Evolutionary conservation across 37 sponge, comb jelly and placozoan genomes (phyloP).

Genomic region (Haliclona indistincta): DNA sequence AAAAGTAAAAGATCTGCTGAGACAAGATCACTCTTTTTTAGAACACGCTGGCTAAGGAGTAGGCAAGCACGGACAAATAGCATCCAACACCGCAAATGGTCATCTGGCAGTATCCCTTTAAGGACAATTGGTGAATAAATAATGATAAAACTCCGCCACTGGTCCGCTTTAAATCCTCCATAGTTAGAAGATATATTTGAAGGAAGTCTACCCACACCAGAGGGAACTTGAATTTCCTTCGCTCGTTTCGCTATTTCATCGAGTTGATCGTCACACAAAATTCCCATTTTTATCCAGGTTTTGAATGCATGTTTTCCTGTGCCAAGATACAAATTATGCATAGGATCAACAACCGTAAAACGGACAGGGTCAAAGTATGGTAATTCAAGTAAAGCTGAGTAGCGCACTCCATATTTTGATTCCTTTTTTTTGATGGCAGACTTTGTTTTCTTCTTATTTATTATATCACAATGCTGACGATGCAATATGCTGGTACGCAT

Average conservation of each 20-base stretch:
- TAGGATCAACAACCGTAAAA: slow-evolving; percentile 25
- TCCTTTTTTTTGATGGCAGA: slow-evolving; percentile 11
- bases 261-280: slow-evolving; percentile 7
- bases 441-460: slow-evolving; percentile 10
- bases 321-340: slow-evolving; percentile 24
- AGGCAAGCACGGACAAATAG: slow-evolving; percentile 61
- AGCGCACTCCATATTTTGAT: slow-evolving; percentile 4
- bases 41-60: slow-evolving; percentile 19
- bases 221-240: slow-evolving; percentile 16
- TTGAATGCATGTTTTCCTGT: slow-evolving; percentile 20
- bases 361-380: slow-evolving; percentile 17
- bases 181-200: slow-evolving; percentile 40
- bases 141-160: slow-evolving; percentile 64
- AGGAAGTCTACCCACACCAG: slow-evolving; percentile 51
- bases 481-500: slow-evolving; percentile 21
- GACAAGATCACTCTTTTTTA: slow-evolving; percentile 19
- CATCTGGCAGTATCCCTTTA: slow-evolving; percentile 38
- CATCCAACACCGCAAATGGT: slow-evolving; percentile 46
- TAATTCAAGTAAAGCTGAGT: neutral
- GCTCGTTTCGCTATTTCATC: slow-evolving; percentile 19
- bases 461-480: neutral
- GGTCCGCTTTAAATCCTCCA: slow-evolving; percentile 62
- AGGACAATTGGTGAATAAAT: slow-evolving; percentile 55
- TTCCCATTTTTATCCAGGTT: slow-evolving; percentile 18
- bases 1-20: slow-evolving; percentile 38